Percentiles rank a stretch among this genome's conserved stretches.
Conservation (phyloP, 1,140 invertebrate species). For the Euglossa dilemma region DNA sequence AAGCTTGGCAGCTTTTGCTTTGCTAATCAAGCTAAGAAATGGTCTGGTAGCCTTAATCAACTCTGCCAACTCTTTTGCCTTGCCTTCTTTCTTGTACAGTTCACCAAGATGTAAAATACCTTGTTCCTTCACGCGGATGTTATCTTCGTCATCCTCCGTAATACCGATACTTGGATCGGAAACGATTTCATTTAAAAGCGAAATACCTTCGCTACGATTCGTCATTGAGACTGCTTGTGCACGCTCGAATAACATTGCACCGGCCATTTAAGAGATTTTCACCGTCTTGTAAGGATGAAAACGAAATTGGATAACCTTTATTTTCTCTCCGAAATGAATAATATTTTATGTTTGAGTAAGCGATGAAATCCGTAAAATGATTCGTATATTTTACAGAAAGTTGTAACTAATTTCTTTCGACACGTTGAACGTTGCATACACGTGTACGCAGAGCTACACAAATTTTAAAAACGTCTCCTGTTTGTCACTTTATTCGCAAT, state of each 20-base stretch:
- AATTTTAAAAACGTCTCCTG: constrained; percentile 29
- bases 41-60: constrained; percentile 97
- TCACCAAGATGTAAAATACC: constrained; percentile 94
- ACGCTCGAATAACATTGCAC: constrained; percentile 92
- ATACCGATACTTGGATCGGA: constrained; percentile 85
- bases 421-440: neutral
- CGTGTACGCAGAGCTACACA: neutral
- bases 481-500: constrained; percentile 58
- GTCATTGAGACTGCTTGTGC: constrained; percentile 87
- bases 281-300: constrained; percentile 6
- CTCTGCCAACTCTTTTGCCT: constrained; percentile 95
- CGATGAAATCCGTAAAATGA: neutral
- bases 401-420: neutral
- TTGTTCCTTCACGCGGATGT: constrained; percentile 93
- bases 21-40: constrained; percentile 96
- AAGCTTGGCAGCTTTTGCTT: constrained; percentile 99
- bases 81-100: constrained; percentile 95
- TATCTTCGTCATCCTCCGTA: constrained; percentile 92
- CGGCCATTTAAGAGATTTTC: constrained; percentile 85
- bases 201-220: constrained; percentile 88
- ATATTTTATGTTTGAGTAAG: neutral
- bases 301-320: constrained; percentile 33
- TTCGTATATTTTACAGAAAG: neutral
- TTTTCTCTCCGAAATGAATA: neutral
- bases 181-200: constrained; percentile 88